phyloP scores from a whole-genome alignment of 2,113 vertebrate species.

The Micromys minutus region DNA sequence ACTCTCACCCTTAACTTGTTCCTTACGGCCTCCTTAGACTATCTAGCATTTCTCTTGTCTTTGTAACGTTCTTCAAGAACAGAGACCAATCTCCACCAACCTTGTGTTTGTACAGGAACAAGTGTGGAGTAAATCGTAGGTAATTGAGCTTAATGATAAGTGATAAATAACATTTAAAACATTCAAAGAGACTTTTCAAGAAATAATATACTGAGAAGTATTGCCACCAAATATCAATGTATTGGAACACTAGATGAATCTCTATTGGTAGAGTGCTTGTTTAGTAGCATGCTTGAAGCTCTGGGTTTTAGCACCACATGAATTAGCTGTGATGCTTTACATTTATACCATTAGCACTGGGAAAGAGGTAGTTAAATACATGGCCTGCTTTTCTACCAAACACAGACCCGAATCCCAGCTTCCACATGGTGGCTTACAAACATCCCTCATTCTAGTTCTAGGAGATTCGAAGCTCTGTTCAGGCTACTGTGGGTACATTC shows the following conservation, averaged over 20 bases:
- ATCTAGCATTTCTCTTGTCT: not conserved
- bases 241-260: not conserved
- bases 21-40: conserved; percentile 40
- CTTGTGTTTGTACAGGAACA: not conserved
- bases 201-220: not conserved
- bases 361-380: not conserved
- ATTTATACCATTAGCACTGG: not conserved
- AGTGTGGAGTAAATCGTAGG: not conserved
- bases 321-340: no score
- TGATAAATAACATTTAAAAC: not conserved
- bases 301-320: not conserved
- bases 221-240: not conserved
- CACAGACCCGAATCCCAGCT: not conserved
- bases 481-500: not conserved
- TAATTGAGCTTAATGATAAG: not conserved
- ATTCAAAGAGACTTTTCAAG: not conserved
- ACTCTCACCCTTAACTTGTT: conserved; percentile 38
- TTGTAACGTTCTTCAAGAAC: not conserved
- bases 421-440: not conserved
- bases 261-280: not conserved
- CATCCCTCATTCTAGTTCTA: not conserved
- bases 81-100: not conserved
- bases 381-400: not conserved
- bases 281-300: accelerated
- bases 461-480: not conserved